A percentile compares a stretch with the other conserved stretches of the same genome.
Conservation (phyloP, 2,113 vertebrate genomes). For the Bambusicola thoracicus region DNA sequence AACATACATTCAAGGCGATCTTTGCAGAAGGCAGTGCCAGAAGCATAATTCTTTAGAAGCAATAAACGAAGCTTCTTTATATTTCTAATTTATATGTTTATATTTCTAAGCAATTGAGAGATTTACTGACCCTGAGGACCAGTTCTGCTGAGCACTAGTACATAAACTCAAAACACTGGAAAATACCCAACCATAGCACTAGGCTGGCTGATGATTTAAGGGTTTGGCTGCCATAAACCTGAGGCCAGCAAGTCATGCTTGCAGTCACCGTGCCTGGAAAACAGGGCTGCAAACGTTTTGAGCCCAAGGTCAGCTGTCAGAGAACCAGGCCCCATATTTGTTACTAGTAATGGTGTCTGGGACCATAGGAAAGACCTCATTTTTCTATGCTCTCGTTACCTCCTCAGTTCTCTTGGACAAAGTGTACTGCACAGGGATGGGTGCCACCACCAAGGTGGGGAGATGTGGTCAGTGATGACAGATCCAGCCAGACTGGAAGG, state of each 20-base stretch:
- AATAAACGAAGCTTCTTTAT: background rate
- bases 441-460: background rate
- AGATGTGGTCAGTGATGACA: background rate
- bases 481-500: background rate
- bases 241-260: background rate
- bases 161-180: background rate
- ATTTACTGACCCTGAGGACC: background rate
- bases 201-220: background rate
- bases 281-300: background rate
- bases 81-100: background rate
- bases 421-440: background rate
- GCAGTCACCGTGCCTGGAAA: background rate
- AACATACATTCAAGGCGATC: background rate
- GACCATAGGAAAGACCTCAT: background rate
- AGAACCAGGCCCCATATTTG: background rate
- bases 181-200: background rate
- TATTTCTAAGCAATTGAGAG: background rate
- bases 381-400: accelerated
- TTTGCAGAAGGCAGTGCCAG: background rate
- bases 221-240: background rate
- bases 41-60: background rate
- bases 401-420: background rate
- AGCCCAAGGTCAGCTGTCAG: background rate
- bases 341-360: background rate
- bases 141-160: background rate